phyloP scores from a whole-genome alignment of 2,888 invertebrate genomes.

The Seira ritae region DNA sequence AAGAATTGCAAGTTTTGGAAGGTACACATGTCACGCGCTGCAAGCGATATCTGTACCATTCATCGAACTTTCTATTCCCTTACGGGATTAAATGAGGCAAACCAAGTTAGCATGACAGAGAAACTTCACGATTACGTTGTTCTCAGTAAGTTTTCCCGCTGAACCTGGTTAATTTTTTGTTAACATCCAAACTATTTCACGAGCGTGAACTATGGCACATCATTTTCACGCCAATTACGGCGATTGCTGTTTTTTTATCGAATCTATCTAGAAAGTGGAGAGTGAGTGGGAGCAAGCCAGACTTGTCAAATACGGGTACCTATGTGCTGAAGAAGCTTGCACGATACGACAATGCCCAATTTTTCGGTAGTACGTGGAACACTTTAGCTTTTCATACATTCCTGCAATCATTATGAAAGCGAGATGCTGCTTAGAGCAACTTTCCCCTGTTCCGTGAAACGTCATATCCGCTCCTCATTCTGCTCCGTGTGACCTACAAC shows the following conservation, averaged over 20 bases:
- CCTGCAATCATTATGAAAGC: background rate
- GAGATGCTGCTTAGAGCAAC: background rate
- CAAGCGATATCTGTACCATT: too few species aligned
- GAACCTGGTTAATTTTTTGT: background rate
- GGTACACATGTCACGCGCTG: too few species aligned
- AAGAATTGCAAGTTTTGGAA: too few species aligned
- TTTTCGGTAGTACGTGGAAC: too few species aligned
- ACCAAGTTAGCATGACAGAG: too few species aligned
- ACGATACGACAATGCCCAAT: background rate
- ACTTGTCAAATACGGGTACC: constrained; percentile 6
- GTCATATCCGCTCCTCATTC: too few species aligned
- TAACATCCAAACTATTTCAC: background rate
- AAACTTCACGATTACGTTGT: too few species aligned
- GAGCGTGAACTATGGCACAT: constrained; percentile 11
- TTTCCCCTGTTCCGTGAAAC: background rate
- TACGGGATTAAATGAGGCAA: too few species aligned
- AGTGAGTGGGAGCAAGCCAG: background rate
- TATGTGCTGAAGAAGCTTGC: background rate
- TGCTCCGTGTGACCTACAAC: background rate
- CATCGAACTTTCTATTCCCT: too few species aligned
- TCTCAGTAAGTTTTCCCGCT: background rate
- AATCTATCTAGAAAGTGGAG: background rate
- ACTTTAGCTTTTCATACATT: background rate
- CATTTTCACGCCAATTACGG: constrained; percentile 50
- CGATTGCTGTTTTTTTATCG: constrained; percentile 30